These are phyloP conservation scores for Torymus auratus DNA, from an alignment of 2,888 invertebrate species.

Conservation along the genomic window DNA sequence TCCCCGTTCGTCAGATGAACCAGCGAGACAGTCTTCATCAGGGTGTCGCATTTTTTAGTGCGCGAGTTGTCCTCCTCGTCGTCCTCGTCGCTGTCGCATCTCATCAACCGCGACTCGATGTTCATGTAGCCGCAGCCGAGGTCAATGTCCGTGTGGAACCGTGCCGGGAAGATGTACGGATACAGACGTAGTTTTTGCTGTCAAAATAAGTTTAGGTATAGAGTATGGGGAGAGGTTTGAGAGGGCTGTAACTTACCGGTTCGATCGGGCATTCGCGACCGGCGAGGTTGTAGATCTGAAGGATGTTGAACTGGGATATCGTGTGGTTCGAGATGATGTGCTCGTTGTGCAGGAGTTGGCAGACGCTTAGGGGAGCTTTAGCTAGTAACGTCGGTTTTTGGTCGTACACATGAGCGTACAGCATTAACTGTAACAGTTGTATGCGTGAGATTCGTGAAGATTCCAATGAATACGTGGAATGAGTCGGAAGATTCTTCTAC, in stretches of 20 bases:
- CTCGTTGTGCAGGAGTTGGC: slow-evolving; percentile 57
- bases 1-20: slow-evolving; percentile 16
- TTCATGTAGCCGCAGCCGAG: slow-evolving; percentile 63
- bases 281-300: slow-evolving; percentile 58
- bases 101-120: slow-evolving; percentile 61
- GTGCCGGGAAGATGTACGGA: slow-evolving; percentile 59
- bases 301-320: slow-evolving; percentile 56
- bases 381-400: slow-evolving; percentile 57
- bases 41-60: slow-evolving; percentile 28
- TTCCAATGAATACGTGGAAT: not conserved
- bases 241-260: slow-evolving; percentile 49
- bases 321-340: not conserved
- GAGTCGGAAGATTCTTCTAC: not conserved
- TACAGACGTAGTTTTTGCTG: slow-evolving; percentile 57
- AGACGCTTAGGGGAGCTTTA: slow-evolving; percentile 60
- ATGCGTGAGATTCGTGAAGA: not conserved
- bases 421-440: slow-evolving; percentile 55
- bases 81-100: slow-evolving; percentile 48
- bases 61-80: slow-evolving; percentile 6
- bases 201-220: slow-evolving; percentile 31
- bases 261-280: slow-evolving; percentile 59
- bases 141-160: slow-evolving; percentile 58
- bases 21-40: slow-evolving; percentile 29
- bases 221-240: not conserved
- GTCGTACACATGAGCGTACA: slow-evolving; percentile 57